Conservation (phyloP, 2,113 vertebrate species). For the Salvelinus alpinus region DNA sequence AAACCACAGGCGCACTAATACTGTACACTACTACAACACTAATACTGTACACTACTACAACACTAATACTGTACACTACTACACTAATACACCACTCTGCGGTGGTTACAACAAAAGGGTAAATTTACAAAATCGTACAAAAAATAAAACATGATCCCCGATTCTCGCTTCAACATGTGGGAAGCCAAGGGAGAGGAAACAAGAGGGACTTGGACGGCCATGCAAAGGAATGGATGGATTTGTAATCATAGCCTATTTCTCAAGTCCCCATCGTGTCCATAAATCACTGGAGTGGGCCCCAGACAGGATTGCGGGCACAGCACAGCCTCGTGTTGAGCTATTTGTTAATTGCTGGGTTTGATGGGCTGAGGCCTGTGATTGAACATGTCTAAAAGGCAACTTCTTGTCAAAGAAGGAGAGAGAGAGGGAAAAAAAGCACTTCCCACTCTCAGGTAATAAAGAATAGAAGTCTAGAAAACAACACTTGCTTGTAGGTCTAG, state of each 20-base stretch:
- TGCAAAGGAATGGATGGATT: slow-evolving; percentile 22
- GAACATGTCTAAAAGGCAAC: slow-evolving; percentile 15
- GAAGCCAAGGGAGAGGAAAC: neutral
- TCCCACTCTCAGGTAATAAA: neutral
- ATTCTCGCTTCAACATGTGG: neutral
- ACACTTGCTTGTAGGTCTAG: neutral
- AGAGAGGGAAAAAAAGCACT: neutral
- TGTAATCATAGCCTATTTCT: slow-evolving; percentile 9
- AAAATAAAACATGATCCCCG: neutral
- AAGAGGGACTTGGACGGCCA: slow-evolving; percentile 13
- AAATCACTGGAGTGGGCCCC: slow-evolving; percentile 13
- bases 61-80: too few species aligned
- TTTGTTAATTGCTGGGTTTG: slow-evolving; percentile 27
- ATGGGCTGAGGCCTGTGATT: slow-evolving; percentile 5
- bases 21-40: too few species aligned
- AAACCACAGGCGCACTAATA: neutral
- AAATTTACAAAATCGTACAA: slow-evolving; percentile 16
- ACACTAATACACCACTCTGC: slow-evolving; percentile 1
- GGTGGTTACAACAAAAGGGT: neutral
- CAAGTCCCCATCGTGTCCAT: slow-evolving; percentile 6
- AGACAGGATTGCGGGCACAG: neutral
- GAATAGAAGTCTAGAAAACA: neutral
- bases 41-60: too few species aligned
- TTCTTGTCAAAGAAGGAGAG: neutral
- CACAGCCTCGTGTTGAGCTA: slow-evolving; percentile 19